These are phyloP conservation scores for Chrysochloris asiatica DNA, from an alignment of 2,113 vertebrate species.

Conservation along the genomic window DNA sequence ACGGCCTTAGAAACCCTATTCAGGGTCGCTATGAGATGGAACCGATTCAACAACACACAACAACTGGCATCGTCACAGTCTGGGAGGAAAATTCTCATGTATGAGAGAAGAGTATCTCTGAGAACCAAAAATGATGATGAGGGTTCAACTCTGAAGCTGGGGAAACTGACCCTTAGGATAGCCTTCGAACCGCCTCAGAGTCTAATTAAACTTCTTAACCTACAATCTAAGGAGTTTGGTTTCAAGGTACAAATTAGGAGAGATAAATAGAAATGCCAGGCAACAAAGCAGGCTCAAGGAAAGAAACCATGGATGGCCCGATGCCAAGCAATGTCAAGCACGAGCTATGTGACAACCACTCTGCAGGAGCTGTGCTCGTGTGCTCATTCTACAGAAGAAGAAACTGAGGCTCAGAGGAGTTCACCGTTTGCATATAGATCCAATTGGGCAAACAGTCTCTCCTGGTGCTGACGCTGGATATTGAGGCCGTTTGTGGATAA, in stretches of 20 bases:
- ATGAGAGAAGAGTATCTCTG: not conserved
- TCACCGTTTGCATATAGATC: not conserved
- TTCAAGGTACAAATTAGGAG: not conserved
- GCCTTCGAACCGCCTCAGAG: not conserved
- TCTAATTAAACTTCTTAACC: not conserved
- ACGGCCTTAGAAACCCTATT: too few species aligned
- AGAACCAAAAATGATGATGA: not conserved
- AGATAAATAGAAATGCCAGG: not conserved
- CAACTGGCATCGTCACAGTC: not conserved
- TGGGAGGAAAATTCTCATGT: not conserved
- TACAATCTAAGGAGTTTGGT: rapidly evolving
- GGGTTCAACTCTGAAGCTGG: not conserved
- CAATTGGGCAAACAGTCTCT: rapidly evolving
- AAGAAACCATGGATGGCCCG: rapidly evolving
- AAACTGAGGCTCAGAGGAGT: not conserved
- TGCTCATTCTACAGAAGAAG: not conserved
- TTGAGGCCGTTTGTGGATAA: not conserved
- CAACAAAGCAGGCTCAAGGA: not conserved
- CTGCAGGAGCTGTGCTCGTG: not conserved
- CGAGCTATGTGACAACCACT: rapidly evolving
- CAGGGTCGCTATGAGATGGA: too few species aligned
- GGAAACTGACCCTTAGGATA: not conserved
- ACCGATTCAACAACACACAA: too few species aligned
- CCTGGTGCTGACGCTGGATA: not conserved
- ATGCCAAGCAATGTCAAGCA: rapidly evolving